Base-by-base conservation (phyloP, 2,888 invertebrate species). In the Eristalis tenax region DNA sequence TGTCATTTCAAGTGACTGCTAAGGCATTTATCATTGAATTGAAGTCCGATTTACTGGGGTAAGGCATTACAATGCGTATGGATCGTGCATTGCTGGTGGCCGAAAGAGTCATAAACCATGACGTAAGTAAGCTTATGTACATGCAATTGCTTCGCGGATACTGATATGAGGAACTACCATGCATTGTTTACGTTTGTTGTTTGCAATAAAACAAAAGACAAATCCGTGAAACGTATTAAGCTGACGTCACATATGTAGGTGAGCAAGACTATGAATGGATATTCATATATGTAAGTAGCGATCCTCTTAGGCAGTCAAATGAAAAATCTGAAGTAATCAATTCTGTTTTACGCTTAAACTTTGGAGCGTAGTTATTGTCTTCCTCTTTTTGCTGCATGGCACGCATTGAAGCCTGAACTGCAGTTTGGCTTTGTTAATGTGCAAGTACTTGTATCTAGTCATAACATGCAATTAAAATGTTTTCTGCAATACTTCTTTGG, bases 241-340 rank as follows among this genome's bases (percentile, higher is more conserved):
- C 73, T 85, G 85, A 81, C 85, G 85, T 83, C 86, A 86, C 56
- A 69, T 32, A 32, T 32, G 32, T 64, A 66, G 66, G 18, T 65
- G 32, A 65, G n/a, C 69, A 28, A 56, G 40, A 15, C 13, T 56
- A 63, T 23, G 38, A 2, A 11, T 28, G n/a, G 13, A 26, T 57
- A 13, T 50, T 8, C 18, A 18, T 18, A 18, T 18, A 38, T 22
- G 71, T 40, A 10, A n/a, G 23, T 32, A 56, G 71, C 77, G 61
- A 75, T 86, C 70, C 69, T 66, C 86, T 70, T 56, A 77, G 66
- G 64, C 78, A 82, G 56, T 61, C 66, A 8, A 28, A 66, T 71
- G 83, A 75, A 86, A 86, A 86, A 75, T 66, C 73, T 74, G 40
- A 70, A 75, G 86, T 26, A 70, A 83, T 74, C 64, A 78, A 75